phyloP scores from a whole-genome alignment of 2,888 invertebrate species.

The Drosophila picticornis region DNA sequence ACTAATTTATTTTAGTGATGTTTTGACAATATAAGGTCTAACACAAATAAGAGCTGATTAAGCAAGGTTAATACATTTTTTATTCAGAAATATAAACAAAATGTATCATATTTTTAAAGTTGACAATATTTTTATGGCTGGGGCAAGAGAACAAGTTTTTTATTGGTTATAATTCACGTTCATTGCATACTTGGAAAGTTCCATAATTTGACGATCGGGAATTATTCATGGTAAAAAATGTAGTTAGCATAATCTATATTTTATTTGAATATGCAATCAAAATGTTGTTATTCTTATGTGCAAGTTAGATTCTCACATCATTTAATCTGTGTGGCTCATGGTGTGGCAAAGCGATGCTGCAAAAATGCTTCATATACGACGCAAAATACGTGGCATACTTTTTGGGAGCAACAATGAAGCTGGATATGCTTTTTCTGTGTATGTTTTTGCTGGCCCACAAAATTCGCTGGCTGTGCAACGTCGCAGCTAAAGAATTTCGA shows the following conservation, averaged over 20 bases:
- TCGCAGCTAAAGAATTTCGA: slow-evolving; percentile 67
- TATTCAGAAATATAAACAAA: neutral
- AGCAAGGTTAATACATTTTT: neutral
- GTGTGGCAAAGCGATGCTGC: neutral
- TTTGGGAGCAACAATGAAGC: slow-evolving; percentile 36
- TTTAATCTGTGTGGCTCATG: neutral
- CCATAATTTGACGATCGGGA: neutral
- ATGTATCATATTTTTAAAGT: neutral
- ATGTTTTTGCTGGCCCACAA: slow-evolving; percentile 26
- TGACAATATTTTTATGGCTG: neutral
- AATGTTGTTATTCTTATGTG: neutral
- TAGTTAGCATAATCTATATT: neutral
- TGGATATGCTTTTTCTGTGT: slow-evolving; percentile 25
- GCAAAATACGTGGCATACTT: slow-evolving; percentile 69
- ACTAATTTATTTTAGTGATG: neutral
- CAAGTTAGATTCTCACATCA: neutral
- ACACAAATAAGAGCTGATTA: neutral
- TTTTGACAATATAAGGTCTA: neutral
- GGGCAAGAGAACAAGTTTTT: neutral
- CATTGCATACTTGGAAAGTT: neutral
- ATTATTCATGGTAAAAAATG: neutral
- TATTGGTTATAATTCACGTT: neutral
- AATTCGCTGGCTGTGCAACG: slow-evolving; percentile 38
- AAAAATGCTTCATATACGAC: slow-evolving; percentile 45
- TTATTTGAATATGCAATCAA: neutral